These are phyloP conservation scores for Trissolcus japonicus DNA, from an alignment of 2,888 invertebrate species.

Conservation along the genomic window DNA sequence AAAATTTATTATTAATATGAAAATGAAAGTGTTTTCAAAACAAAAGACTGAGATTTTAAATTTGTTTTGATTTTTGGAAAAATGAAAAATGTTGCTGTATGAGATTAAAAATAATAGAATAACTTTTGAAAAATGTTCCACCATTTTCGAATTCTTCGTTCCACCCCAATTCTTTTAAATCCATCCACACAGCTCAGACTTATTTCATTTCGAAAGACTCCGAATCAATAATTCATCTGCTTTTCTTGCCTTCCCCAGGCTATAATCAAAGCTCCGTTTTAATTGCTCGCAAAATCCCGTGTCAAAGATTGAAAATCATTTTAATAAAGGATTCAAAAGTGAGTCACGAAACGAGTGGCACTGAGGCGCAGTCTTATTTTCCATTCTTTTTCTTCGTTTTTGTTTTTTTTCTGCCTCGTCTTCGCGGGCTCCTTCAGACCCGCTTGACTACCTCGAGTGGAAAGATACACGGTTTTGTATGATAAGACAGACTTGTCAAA, in stretches of 20 bases:
- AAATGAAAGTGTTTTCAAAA: no score
- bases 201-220: conserved; percentile 25
- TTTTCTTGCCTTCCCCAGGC: neutral
- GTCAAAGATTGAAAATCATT: conserved; percentile 20
- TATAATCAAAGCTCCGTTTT: conserved; percentile 12
- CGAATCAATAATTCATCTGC: conserved; percentile 33
- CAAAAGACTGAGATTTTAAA: no score
- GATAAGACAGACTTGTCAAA: conserved; percentile 32
- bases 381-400: conserved; percentile 16
- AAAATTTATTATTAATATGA: no score
- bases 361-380: conserved; percentile 28
- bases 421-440: conserved; percentile 28
- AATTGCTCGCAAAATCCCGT: conserved; percentile 15
- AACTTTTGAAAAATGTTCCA: conserved; percentile 13
- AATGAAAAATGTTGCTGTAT: no score
- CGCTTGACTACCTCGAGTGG: conserved; percentile 36
- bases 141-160: neutral
- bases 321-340: conserved; percentile 18
- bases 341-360: conserved; percentile 43
- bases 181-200: neutral
- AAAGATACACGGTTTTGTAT: conserved; percentile 39
- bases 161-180: no score
- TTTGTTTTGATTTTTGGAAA: no score
- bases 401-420: neutral
- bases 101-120: no score